Evolutionary conservation across 2,113 vertebrate genomes (phyloP).

Genomic region (Podocnemis expansa): DNA sequence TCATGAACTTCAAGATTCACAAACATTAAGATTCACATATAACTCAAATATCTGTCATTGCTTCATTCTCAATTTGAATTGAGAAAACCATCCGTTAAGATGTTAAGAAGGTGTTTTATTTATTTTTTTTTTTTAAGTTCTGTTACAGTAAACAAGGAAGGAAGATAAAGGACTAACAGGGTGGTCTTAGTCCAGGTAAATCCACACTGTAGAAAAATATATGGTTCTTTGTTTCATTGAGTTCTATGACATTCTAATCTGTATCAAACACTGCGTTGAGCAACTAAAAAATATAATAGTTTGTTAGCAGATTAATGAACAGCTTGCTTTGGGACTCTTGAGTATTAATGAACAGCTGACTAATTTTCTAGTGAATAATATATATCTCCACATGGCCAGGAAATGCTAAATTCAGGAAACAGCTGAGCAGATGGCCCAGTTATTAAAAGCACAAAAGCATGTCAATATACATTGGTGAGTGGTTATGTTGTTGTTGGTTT

Average conservation of each 20-base stretch:
- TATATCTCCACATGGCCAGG: background rate
- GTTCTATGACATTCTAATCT: background rate
- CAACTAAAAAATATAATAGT: background rate
- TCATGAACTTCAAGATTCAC: background rate
- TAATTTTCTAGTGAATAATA: conserved; percentile 4
- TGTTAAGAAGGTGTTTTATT: background rate
- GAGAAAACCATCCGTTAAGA: background rate
- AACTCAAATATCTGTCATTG: background rate
- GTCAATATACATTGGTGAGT: background rate
- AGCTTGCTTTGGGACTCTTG: background rate
- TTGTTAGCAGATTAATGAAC: background rate
- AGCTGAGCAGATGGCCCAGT: background rate
- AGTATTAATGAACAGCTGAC: background rate
- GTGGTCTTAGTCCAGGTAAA: background rate
- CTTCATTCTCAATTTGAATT: background rate
- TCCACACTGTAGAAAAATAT: background rate
- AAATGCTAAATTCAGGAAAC: background rate
- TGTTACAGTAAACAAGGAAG: background rate
- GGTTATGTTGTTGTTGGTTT: background rate
- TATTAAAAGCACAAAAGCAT: background rate
- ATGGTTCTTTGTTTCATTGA: background rate
- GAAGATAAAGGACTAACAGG: background rate
- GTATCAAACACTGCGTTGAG: background rate
- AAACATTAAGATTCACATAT: background rate
- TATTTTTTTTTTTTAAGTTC: background rate